Evolutionary conservation across 2,888 invertebrate species (phyloP).

Genomic region (Zeuzera pyrina): DNA sequence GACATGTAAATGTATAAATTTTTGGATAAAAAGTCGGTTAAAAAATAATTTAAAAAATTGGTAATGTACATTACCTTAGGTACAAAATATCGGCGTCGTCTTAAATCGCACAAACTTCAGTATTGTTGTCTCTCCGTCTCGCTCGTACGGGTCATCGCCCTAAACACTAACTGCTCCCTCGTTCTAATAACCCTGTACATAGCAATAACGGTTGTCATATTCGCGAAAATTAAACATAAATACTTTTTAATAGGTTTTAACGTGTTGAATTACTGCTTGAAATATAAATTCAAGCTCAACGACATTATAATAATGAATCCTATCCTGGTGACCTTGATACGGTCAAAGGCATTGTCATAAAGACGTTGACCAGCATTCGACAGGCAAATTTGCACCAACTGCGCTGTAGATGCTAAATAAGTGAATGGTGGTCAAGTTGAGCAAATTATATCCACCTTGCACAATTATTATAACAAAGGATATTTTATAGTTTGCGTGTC

Average conservation of each 20-base stretch:
- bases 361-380: slow-evolving; percentile 55
- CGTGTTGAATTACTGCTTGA: too few relatives aligned
- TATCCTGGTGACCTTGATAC: slow-evolving; percentile 58
- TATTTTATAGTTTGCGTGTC: slow-evolving; percentile 48
- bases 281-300: too few relatives aligned
- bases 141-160: slow-evolving; percentile 62
- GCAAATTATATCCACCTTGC: slow-evolving; percentile 54
- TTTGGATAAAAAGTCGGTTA: too few relatives aligned
- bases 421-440: slow-evolving; percentile 47
- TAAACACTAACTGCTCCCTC: slow-evolving; percentile 50
- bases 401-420: slow-evolving; percentile 41
- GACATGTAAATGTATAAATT: too few relatives aligned
- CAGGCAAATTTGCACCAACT: slow-evolving; percentile 30
- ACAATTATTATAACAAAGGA: slow-evolving; percentile 59
- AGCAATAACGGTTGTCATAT: too few relatives aligned
- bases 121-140: slow-evolving; percentile 68
- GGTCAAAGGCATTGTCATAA: slow-evolving; percentile 51
- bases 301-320: slow-evolving; percentile 50
- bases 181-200: slow-evolving; percentile 61
- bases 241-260: too few relatives aligned
- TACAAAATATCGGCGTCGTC: too few relatives aligned
- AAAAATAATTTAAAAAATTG: too few relatives aligned
- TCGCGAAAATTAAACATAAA: slow-evolving; percentile 14
- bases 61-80: too few relatives aligned
- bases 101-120: slow-evolving; percentile 61